Evolutionary conservation across 2,888 invertebrate species (phyloP).

Genomic region (Scaptodrosophila latifasciaeformis): DNA sequence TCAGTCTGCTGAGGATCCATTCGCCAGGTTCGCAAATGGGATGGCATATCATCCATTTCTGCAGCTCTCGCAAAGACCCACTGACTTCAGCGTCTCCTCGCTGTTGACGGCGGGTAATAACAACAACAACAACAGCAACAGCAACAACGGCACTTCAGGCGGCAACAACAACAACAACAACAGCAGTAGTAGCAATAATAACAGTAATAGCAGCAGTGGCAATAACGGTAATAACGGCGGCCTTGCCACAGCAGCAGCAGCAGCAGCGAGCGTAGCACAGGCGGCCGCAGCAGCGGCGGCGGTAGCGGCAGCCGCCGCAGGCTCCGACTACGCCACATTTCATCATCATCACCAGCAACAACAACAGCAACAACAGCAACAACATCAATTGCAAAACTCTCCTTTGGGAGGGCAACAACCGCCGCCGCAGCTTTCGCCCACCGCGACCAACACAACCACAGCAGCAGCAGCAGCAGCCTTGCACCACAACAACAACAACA

Average conservation of each 20-base stretch:
- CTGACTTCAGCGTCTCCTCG: conserved; percentile 94
- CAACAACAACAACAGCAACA: conserved; percentile 58
- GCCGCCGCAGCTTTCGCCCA: conserved; percentile 71
- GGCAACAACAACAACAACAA: conserved; percentile 30
- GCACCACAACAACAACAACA: conserved; percentile 43
- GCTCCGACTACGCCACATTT: conserved; percentile 53
- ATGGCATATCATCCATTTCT: conserved; percentile 91
- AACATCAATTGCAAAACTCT: conserved; percentile 65
- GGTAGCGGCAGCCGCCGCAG: conserved; percentile 34
- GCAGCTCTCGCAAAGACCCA: conserved; percentile 89
- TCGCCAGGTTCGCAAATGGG: conserved; percentile 76
- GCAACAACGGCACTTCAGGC: conserved; percentile 41
- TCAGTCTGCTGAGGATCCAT: conserved; percentile 76
- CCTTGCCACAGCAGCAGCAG: conserved; percentile 26
- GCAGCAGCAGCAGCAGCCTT: conserved; percentile 36
- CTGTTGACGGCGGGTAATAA: conserved; percentile 85
- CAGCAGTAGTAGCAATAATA: conserved; percentile 65
- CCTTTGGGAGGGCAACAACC: conserved; percentile 69
- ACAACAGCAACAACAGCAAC: conserved; percentile 61
- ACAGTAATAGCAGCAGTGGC: conserved; percentile 35
- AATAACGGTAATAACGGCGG: conserved; percentile 53
- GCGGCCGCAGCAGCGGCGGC: conserved; percentile 40
- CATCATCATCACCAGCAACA: conserved; percentile 67
- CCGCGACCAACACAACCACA: conserved; percentile 37
- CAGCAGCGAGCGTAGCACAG: conserved; percentile 9